These are phyloP conservation scores for Odocoileus hemionus DNA, from an alignment of 2,113 vertebrate genomes.

Conservation along the genomic window DNA sequence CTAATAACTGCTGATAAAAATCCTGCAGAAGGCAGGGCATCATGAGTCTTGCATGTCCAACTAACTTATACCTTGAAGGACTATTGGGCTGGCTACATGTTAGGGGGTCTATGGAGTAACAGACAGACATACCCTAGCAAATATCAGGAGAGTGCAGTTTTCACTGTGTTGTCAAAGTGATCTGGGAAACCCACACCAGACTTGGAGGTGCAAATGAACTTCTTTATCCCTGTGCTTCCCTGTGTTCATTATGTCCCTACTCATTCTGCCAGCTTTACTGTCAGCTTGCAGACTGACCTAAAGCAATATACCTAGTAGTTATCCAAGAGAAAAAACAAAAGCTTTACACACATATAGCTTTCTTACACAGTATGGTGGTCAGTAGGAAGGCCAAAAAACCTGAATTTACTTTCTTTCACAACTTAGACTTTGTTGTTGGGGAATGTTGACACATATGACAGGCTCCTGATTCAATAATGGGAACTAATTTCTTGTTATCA, in stretches of 20 bases:
- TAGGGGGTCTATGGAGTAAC: neutral
- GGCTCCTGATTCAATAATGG: neutral
- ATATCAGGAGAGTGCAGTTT: neutral
- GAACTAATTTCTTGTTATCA: neutral
- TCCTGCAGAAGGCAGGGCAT: neutral
- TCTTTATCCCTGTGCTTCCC: neutral
- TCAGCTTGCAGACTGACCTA: neutral
- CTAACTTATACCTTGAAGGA: neutral
- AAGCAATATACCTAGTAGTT: neutral
- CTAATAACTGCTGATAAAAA: neutral
- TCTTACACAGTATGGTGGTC: neutral
- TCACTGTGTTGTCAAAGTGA: neutral
- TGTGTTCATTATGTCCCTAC: neutral
- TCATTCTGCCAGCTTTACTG: neutral
- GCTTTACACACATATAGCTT: neutral
- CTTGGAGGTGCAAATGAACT: neutral
- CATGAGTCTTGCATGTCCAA: too few species aligned
- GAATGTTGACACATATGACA: neutral
- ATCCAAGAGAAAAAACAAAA: neutral
- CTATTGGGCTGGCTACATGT: neutral
- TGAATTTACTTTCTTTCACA: neutral
- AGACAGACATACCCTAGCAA: neutral
- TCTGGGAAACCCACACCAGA: neutral
- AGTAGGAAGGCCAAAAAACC: neutral
- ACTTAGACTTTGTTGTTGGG: neutral